These are phyloP conservation scores for Aramus guarauna DNA, from an alignment of 2,113 vertebrate species.

Conservation along the genomic window DNA sequence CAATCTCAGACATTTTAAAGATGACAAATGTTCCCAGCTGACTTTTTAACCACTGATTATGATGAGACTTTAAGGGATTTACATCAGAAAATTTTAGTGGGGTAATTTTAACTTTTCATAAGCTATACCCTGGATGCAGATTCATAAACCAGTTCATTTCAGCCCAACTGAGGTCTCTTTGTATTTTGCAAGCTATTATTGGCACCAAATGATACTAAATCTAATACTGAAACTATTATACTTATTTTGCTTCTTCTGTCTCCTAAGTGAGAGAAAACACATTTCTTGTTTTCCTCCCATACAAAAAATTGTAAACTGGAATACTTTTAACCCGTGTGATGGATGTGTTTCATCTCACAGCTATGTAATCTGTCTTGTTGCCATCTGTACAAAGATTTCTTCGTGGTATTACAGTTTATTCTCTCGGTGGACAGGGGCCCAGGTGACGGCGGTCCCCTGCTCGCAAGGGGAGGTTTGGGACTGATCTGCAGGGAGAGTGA, in stretches of 20 bases:
- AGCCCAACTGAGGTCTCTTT: not conserved
- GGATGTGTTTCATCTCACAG: not conserved
- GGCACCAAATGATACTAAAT: not conserved
- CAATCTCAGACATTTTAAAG: not conserved
- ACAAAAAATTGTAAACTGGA: no score
- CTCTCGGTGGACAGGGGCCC: rapidly evolving
- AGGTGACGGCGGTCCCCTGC: not conserved
- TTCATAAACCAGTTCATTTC: not conserved
- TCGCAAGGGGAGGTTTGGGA: not conserved
- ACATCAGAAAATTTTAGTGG: not conserved
- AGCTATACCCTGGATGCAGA: not conserved
- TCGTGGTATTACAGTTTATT: rapidly evolving
- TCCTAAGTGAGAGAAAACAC: not conserved
- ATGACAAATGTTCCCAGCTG: not conserved
- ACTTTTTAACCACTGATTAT: not conserved
- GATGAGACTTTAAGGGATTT: not conserved
- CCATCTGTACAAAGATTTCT: not conserved
- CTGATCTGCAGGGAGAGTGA: rapidly evolving
- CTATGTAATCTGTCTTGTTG: not conserved
- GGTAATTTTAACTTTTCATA: not conserved
- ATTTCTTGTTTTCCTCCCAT: not conserved
- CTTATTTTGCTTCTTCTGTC: not conserved
- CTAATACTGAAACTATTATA: not conserved
- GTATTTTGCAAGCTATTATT: not conserved
- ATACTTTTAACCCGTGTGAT: not conserved